These are phyloP conservation scores for Chymomyza caudatula DNA, from an alignment of 2,888 invertebrate species.

Conservation along the genomic window DNA sequence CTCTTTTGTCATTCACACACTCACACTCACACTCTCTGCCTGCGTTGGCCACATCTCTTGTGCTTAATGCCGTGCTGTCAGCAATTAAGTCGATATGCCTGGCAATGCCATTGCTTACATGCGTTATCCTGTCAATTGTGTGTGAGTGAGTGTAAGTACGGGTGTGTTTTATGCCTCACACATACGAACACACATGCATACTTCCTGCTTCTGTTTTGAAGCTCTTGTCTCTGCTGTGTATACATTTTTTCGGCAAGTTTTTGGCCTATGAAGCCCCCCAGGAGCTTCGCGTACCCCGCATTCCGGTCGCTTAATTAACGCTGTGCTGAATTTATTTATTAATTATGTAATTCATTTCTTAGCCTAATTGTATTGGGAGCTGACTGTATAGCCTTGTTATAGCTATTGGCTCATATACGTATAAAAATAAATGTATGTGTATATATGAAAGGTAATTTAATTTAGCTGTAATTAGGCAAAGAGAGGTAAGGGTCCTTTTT, in stretches of 20 bases:
- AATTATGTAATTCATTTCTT: slow-evolving; percentile 72
- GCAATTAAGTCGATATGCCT: slow-evolving; percentile 59
- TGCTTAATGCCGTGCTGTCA: slow-evolving; percentile 51
- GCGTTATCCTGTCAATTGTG: slow-evolving; percentile 40
- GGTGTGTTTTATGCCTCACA: slow-evolving; percentile 22
- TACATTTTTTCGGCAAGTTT: neutral
- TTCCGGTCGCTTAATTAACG: slow-evolving; percentile 51
- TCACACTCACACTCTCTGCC: neutral
- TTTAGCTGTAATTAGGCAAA: slow-evolving; percentile 63
- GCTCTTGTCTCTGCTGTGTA: neutral
- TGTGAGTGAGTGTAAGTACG: slow-evolving; percentile 17
- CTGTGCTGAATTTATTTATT: slow-evolving; percentile 67
- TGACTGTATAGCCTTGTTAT: neutral
- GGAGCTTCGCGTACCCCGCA: neutral
- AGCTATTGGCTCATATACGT: neutral
- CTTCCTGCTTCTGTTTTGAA: slow-evolving; percentile 1
- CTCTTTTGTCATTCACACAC: slow-evolving; percentile 6
- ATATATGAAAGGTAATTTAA: slow-evolving; percentile 32
- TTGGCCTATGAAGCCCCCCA: neutral
- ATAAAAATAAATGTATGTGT: slow-evolving; percentile 14
- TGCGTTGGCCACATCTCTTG: neutral
- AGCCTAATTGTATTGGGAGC: slow-evolving; percentile 64
- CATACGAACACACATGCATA: neutral
- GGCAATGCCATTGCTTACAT: slow-evolving; percentile 50
- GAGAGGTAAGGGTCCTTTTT: slow-evolving; percentile 8